These are phyloP conservation scores for Pimephales promelas DNA, from an alignment of 2,113 vertebrate genomes.

Conservation along the genomic window DNA sequence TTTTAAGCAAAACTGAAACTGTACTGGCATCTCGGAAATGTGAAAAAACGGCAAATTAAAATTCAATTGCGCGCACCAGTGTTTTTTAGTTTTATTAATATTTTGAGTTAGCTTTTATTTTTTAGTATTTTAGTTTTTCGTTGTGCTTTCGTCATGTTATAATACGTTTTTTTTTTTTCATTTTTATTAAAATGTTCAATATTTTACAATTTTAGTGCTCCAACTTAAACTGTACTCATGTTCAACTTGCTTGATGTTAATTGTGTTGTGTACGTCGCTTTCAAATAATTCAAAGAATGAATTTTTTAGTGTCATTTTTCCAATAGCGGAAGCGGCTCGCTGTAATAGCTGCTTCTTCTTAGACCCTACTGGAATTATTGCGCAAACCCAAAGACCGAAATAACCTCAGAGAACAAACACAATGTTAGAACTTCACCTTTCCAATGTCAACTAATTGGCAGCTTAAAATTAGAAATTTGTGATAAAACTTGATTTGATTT, in stretches of 20 bases:
- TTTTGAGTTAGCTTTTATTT: no score
- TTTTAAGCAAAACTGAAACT: background rate
- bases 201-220: no score
- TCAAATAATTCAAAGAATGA: background rate
- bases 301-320: background rate
- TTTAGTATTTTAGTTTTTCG: no score
- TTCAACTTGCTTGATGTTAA: background rate
- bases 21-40: background rate
- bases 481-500: background rate
- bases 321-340: background rate
- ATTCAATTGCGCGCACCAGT: no score
- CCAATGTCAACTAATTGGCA: background rate
- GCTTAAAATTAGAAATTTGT: background rate
- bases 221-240: no score
- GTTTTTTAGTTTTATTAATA: no score
- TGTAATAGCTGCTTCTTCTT: background rate
- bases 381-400: constrained; percentile 2
- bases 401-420: constrained; percentile 26
- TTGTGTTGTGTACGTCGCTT: background rate
- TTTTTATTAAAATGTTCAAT: no score
- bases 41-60: no score
- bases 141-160: no score
- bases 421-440: background rate
- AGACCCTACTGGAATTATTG: background rate
- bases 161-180: no score